A percentile compares a stretch with the other conserved stretches of the same genome.
Evolutionary conservation across 2,113 vertebrate genomes (phyloP).

Genomic region (Cheilinus undulatus): DNA sequence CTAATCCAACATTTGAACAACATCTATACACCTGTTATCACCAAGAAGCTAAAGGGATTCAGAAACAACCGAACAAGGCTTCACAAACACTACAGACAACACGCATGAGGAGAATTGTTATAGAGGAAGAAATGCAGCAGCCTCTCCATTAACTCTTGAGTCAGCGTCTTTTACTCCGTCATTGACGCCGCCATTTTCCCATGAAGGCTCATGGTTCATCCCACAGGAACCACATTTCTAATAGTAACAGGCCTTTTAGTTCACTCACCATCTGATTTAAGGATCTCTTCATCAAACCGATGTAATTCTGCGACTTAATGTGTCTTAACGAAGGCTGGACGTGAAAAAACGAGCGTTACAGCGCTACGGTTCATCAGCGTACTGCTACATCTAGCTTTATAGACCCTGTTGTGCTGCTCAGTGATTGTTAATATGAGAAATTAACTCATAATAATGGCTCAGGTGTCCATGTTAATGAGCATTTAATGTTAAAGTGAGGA

Average conservation of each 20-base stretch:
- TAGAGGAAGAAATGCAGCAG: conserved; percentile 29
- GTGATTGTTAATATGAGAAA: not conserved
- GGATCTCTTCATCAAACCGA: conserved; percentile 23
- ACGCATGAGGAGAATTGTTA: not conserved
- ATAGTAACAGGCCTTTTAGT: conserved; percentile 51
- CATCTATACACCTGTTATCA: not conserved
- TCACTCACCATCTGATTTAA: conserved; percentile 26
- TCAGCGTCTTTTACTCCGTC: conserved; percentile 70
- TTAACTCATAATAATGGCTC: too few species aligned
- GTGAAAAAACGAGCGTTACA: conserved; percentile 1
- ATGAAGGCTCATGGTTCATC: conserved; percentile 43
- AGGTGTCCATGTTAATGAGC: not conserved
- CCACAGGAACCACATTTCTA: conserved; percentile 68
- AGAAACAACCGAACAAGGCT: conserved; percentile 30
- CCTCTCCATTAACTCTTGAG: conserved; percentile 59
- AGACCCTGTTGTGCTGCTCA: not conserved
- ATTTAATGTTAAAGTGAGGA: not conserved
- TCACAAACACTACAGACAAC: not conserved
- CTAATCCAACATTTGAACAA: too few species aligned
- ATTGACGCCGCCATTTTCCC: conserved; percentile 76
- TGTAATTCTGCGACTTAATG: conserved; percentile 16
- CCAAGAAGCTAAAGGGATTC: conserved; percentile 22
- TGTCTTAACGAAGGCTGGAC: not conserved
- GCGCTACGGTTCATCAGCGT: not conserved
- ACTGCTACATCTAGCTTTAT: not conserved